Base-by-base conservation (phyloP, 1,140 invertebrate genomes). In the Ditylenchus dipsaci region DNA sequence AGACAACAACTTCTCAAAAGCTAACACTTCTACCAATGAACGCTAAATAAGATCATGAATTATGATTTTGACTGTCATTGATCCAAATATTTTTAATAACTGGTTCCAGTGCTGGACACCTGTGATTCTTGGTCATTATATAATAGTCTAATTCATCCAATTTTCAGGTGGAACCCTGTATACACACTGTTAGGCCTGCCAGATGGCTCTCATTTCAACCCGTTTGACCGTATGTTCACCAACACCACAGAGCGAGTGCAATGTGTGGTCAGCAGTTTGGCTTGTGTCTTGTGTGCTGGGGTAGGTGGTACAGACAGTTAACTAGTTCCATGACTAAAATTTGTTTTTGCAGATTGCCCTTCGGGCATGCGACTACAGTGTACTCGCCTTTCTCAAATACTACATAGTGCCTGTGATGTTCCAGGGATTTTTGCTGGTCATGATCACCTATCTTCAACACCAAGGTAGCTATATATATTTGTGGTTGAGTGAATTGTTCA, bases 391-490 rank as follows among this genome's bases (percentile, higher is more conserved):
- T 23, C 45, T 83, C 30, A 79, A 81, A 56, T 84, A 84, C 73
- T 85, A 85, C 65, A 68, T 83, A 21, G 74, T 84, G 27, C 85
- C 85, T 7, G 62, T 80, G 26, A 68, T 84, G 23, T 77, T 84
- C 64, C 84, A 84, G 71, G 83, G 72, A 13, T 81, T 76, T 56
- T 73, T 72, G 72, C 75, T 73, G 72, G 73, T 69, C 26, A 82
- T 85, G 66, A 83, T 85, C 42, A 85, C 85, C 7, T 85, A 85
- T 65, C 77, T 85, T 15, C 85, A 85, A 69, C 85, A 85, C 74
- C 80, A 78, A 38, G 33, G 33, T 38, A n/a, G 33, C 33, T 38
- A 38, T 11, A 38, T 38, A n/a, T n/a, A n/a, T 38, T 38, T 38
- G 11, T 38, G 3, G 33, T 38, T 38, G 33, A 38, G 33, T 11